phyloP scores from a whole-genome alignment of 2,888 invertebrate genomes.

The Xestoiulus laeticollis region DNA sequence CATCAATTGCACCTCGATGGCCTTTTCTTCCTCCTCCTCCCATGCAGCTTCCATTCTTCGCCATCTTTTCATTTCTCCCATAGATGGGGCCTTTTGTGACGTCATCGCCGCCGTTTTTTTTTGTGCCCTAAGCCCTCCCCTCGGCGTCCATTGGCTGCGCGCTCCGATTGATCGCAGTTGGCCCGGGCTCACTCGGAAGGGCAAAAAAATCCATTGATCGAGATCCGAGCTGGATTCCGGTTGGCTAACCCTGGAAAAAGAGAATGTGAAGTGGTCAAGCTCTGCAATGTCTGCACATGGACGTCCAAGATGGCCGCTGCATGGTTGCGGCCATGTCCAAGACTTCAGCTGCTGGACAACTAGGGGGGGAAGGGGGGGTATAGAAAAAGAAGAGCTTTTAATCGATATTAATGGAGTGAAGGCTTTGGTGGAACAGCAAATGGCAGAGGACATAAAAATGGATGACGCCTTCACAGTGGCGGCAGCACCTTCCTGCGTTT shows the following conservation, averaged over 20 bases:
- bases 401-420: neutral
- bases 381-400: constrained; percentile 17
- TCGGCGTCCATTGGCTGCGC: neutral
- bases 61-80: constrained; percentile 21
- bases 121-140: constrained; percentile 24
- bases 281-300: too few relatives aligned
- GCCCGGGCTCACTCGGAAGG: neutral
- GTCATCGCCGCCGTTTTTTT: neutral
- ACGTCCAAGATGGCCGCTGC: neutral
- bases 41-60: neutral
- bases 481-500: constrained; percentile 20
- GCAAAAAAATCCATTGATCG: neutral
- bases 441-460: constrained; percentile 5
- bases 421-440: neutral
- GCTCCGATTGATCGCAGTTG: neutral
- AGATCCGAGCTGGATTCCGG: constrained; percentile 13
- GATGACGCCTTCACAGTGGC: neutral
- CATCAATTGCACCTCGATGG: neutral
- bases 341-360: neutral
- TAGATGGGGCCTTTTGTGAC: constrained; percentile 9
- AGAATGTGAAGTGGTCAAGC: neutral
- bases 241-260: constrained; percentile 4
- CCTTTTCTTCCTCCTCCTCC: neutral
- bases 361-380: neutral
- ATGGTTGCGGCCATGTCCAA: neutral